Percentiles rank a stretch among this genome's conserved stretches.
phyloP scores from a whole-genome alignment of 2,888 invertebrate genomes.

The Allygus modestus region DNA sequence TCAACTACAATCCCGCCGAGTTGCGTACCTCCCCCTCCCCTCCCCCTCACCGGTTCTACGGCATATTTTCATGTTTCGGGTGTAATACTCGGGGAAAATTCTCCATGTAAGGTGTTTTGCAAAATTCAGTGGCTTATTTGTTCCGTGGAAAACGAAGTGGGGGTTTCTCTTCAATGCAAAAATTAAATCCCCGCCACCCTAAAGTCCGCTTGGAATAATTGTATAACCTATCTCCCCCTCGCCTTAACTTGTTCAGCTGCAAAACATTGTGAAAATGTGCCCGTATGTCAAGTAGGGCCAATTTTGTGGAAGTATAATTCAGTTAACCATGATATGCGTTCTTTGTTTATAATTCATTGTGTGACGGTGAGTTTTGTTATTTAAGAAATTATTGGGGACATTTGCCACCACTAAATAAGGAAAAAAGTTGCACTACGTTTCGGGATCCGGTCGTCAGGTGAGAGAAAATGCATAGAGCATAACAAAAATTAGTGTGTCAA shows the following conservation, averaged over 20 bases:
- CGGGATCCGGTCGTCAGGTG: no score
- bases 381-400: no score
- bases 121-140: neutral
- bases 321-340: no score
- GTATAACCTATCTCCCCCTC: neutral
- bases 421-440: no score
- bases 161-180: neutral
- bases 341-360: no score
- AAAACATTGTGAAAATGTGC: neutral
- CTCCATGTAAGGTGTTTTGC: neutral
- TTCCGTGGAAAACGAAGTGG: neutral
- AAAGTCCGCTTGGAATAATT: neutral
- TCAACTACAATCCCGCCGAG: slow-evolving; percentile 16
- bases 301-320: no score
- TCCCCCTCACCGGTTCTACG: neutral
- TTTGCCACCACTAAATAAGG: no score
- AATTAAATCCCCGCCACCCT: neutral
- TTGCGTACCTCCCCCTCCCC: neutral
- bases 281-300: no score
- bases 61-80: neutral
- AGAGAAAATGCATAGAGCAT: no score
- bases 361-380: no score
- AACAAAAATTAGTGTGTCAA: no score
- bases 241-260: neutral
- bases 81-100: neutral